A percentile compares a stretch with the other conserved stretches of the same genome.
Conservation (phyloP, 2,113 vertebrate genomes). For the Mus pahari region DNA sequence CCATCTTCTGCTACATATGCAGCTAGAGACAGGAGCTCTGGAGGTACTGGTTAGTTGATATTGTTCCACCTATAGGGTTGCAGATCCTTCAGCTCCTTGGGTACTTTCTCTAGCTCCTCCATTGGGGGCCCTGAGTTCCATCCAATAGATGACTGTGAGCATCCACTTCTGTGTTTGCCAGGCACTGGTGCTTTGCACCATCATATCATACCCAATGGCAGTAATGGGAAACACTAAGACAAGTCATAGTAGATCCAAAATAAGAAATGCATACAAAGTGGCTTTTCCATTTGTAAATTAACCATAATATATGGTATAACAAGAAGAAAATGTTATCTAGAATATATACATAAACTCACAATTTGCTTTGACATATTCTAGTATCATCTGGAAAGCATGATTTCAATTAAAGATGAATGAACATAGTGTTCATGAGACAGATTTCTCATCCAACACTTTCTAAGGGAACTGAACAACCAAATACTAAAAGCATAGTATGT, state of each 20-base stretch:
- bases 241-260: not conserved
- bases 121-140: too few species aligned
- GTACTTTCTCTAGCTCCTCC: too few species aligned
- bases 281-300: not conserved
- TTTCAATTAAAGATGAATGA: not conserved
- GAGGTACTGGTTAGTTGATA: too few species aligned
- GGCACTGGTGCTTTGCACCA: not conserved
- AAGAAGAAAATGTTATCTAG: not conserved
- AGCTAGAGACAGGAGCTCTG: too few species aligned
- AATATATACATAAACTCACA: not conserved
- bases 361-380: not conserved
- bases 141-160: too few species aligned
- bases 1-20: too few species aligned
- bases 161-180: too few species aligned
- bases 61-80: too few species aligned
- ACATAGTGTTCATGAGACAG: not conserved
- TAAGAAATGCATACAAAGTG: not conserved
- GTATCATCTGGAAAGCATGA: not conserved
- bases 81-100: too few species aligned
- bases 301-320: not conserved
- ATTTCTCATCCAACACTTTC: conserved; percentile 32
- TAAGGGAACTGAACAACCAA: not conserved
- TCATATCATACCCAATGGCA: not conserved
- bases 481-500: not conserved
- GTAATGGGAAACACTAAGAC: not conserved